phyloP scores from a whole-genome alignment of 2,888 invertebrate genomes.

The Homarus gammarus region DNA sequence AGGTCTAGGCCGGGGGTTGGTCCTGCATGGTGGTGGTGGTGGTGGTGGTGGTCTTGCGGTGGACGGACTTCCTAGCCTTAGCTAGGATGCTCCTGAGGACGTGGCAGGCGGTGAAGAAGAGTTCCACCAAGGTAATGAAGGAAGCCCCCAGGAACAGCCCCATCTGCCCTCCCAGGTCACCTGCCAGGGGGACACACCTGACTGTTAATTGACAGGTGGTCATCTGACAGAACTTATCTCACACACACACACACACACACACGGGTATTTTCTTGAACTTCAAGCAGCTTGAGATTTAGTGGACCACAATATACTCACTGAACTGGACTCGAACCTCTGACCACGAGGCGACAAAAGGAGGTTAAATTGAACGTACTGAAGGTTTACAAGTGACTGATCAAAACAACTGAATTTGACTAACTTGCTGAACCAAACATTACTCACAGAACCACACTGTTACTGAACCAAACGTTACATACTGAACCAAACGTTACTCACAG shows the following conservation, averaged over 20 bases:
- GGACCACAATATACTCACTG: neutral
- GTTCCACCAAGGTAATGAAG: slow-evolving; percentile 61
- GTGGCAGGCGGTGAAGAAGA: slow-evolving; percentile 48
- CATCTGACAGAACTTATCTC: too few species aligned
- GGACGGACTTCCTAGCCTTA: neutral
- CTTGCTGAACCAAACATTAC: too few species aligned
- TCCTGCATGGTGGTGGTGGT: neutral
- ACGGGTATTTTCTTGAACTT: too few species aligned
- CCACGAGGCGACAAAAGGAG: too few species aligned
- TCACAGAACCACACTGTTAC: too few species aligned
- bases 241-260: too few species aligned
- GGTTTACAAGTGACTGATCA: too few species aligned
- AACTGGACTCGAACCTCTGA: too few species aligned
- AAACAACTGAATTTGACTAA: too few species aligned
- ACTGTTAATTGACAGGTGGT: neutral
- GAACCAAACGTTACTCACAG: too few species aligned
- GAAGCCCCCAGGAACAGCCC: slow-evolving; percentile 66
- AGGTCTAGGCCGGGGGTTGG: neutral
- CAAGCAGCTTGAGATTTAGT: neutral
- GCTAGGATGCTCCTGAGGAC: neutral
- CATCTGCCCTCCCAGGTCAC: slow-evolving; percentile 65
- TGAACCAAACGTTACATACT: too few species aligned
- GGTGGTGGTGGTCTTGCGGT: neutral
- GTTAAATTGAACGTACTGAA: too few species aligned
- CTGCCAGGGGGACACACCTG: slow-evolving; percentile 24